Base-by-base conservation (phyloP, 2,888 invertebrate species). In the Drosophila acutilabella region DNA sequence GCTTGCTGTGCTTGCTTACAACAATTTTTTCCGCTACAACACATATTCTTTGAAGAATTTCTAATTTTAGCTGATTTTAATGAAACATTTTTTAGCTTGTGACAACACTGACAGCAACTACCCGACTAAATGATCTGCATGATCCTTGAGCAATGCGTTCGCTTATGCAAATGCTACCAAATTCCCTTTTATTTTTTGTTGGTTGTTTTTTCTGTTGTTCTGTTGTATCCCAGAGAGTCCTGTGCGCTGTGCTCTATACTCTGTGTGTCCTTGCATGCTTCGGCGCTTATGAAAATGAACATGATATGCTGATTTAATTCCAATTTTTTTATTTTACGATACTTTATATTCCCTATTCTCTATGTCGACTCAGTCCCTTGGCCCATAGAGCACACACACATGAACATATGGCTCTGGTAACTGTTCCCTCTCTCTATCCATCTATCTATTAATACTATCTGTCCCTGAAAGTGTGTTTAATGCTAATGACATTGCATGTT, bases 301-400 rank as follows among this genome's bases (percentile, higher is more conserved):
- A 88, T 89, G 88, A 86, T 89, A 82, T 82, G 83, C 73, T 80
- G 83, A 85, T 85, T 82, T 74, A 68, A 71, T 77, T 68, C 48
- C 57, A 41, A 33, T 36, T 56, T 66, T 57, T 58, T 54, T 20
- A 47, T 33, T 47, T 41, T 16, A 51, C n/a, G 44, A 69, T 11
- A 11, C 13, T 36, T 36, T 45, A 48, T 23, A 10, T 38, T 42
- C 11, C 4, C 48, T 38, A 36, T 45, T 7, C 47, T 33, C 50
- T 13, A 13, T 13, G 13, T 13, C 36, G 36, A 11, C 20, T 14
- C 33, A 33, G 26, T 30, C 18, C 38, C 33, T 52, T 18, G 61
- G 60, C 23, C 72, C 71, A 77, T 77, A 73, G 48, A 10, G 70
- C 57, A 64, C 70, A 72, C 69, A 44, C 18, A 72, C 18, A 54